These are phyloP conservation scores for Lithobates sylvaticus DNA, from an alignment of 2,797 vertebrate species.

Conservation along the genomic window DNA sequence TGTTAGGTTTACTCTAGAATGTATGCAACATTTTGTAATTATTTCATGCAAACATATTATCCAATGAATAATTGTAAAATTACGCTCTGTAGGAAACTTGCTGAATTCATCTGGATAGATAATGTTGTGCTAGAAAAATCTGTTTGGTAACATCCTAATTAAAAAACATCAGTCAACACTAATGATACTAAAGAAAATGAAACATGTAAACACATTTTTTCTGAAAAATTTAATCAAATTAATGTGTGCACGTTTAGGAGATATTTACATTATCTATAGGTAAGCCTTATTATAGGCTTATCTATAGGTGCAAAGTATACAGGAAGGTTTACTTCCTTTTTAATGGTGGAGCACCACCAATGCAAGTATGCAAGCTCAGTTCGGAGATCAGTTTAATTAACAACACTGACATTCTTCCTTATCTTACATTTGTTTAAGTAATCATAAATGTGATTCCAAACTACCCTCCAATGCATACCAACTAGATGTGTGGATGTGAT, in stretches of 20 bases:
- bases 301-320: too few relatives aligned
- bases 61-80: slow-evolving; percentile 15
- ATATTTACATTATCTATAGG: too few relatives aligned
- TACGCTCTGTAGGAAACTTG: slow-evolving; percentile 23
- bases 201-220: slow-evolving; percentile 27
- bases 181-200: slow-evolving; percentile 29
- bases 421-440: too few relatives aligned
- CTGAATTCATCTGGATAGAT: slow-evolving; percentile 19
- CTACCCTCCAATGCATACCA: too few relatives aligned
- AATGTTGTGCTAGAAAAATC: slow-evolving; percentile 8
- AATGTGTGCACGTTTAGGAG: not conserved
- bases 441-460: too few relatives aligned
- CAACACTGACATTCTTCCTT: too few relatives aligned
- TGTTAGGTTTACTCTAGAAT: not conserved
- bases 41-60: not conserved
- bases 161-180: slow-evolving; percentile 41
- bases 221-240: slow-evolving; percentile 19
- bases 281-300: too few relatives aligned
- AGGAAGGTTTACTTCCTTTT: too few relatives aligned
- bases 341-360: not conserved
- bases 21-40: slow-evolving; percentile 3
- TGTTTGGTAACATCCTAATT: slow-evolving; percentile 44
- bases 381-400: too few relatives aligned
- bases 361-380: too few relatives aligned
- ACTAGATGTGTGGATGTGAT: too few relatives aligned